These are phyloP conservation scores for Drosophila falleni DNA, from an alignment of 2,888 invertebrate species.

Conservation along the genomic window DNA sequence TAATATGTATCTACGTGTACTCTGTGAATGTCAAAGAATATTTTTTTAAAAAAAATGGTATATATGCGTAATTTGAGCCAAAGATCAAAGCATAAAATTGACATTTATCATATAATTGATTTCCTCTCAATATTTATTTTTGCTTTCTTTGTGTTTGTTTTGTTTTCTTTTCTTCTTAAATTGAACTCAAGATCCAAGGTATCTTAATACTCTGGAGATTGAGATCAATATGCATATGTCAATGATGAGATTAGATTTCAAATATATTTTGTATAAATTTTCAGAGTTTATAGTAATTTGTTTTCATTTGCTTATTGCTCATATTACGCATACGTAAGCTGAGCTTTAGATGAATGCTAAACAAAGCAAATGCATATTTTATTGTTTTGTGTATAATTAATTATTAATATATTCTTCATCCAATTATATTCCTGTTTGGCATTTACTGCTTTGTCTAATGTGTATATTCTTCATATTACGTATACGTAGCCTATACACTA, in stretches of 20 bases:
- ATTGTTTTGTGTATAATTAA: not conserved
- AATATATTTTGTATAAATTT: not conserved
- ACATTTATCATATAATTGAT: not conserved
- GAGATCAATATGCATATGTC: too few species aligned
- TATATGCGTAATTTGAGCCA: conserved; percentile 25
- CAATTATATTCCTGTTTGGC: not conserved
- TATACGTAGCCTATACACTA: conserved; percentile 33
- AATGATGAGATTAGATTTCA: too few species aligned
- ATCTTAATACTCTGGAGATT: too few species aligned
- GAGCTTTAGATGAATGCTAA: not conserved
- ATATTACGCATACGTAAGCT: conserved; percentile 1
- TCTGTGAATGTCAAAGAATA: not conserved
- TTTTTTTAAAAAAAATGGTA: not conserved
- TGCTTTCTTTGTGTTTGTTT: not conserved
- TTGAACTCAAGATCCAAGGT: too few species aligned
- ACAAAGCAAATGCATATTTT: not conserved
- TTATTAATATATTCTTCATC: not conserved
- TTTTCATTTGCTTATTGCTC: not conserved
- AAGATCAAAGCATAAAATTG: not conserved
- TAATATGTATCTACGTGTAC: too few species aligned
- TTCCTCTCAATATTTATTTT: not conserved
- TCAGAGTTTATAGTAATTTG: not conserved
- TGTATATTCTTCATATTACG: conserved; percentile 32
- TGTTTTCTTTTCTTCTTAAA: not conserved
- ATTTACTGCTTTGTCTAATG: not conserved